Percentiles rank a stretch among this genome's conserved stretches.
Evolutionary conservation across 2,113 vertebrate species (phyloP).

Genomic region (Sylvilagus bachmani): DNA sequence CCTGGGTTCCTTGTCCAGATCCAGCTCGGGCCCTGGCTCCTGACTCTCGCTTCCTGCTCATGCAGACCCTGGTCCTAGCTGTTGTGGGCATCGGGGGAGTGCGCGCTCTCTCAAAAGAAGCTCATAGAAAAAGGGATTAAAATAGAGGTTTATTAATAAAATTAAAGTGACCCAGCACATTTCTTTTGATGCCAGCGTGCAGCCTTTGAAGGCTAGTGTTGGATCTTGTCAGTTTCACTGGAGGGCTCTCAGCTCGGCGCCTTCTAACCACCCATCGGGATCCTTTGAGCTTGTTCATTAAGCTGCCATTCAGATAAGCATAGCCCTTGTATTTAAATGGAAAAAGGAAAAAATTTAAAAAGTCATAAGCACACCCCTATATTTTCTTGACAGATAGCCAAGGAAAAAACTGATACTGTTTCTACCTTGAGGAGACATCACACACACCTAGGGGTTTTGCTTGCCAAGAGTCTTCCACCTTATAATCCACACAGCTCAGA

Average conservation of each 20-base stretch:
- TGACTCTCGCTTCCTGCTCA: no score
- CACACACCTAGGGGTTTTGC: neutral
- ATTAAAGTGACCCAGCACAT: neutral
- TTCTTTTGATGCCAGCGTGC: neutral
- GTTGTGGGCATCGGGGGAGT: no score
- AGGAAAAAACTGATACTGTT: slow-evolving; percentile 3
- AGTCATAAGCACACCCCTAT: neutral
- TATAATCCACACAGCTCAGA: neutral
- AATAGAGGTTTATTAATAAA: no score
- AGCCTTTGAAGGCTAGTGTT: neutral
- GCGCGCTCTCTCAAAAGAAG: no score
- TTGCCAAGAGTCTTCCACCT: neutral
- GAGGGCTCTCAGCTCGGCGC: neutral
- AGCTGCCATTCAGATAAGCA: slow-evolving; percentile 42
- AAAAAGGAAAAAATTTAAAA: slow-evolving; percentile 4
- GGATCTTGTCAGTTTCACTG: neutral
- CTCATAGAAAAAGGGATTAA: no score
- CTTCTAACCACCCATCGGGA: neutral
- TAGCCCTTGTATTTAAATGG: slow-evolving; percentile 33
- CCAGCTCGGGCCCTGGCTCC: no score
- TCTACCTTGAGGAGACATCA: slow-evolving; percentile 32
- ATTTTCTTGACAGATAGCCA: slow-evolving; percentile 57
- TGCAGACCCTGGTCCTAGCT: no score
- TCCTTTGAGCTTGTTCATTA: slow-evolving; percentile 44
- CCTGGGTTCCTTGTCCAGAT: no score